Evolutionary conservation across 1,140 invertebrate genomes (phyloP), one percentile per base, ranked within the genome.

Genomic region (Cecropterus lyciades): DNA sequence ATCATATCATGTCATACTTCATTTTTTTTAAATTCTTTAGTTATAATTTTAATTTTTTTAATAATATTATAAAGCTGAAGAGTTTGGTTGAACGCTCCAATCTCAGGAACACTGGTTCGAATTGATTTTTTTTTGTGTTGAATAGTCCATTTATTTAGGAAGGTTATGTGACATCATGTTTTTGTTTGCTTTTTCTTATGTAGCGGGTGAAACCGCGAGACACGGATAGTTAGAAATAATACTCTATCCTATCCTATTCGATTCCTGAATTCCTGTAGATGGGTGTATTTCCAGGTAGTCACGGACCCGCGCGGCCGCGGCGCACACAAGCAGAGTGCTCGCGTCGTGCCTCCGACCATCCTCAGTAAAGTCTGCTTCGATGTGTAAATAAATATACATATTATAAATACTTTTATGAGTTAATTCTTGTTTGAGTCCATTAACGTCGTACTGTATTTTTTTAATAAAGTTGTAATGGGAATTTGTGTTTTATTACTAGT

Each of bases 251-350:
- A 9, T 33, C 30, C 3, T 33, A 33, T 33, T 9, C 37, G 10
- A n/a, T 6, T 33, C 30, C 37, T 11, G 10, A 20, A 49, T 1
- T 73, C 69, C 70, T 75, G 67, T 65, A 81, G 69, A 53, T 24
- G 51, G 59, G 46, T 42, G 40, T 74, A 62, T 83, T 85, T 85
- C 73, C 79, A 87, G 85, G 83, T 75, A 87, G 85, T 83, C 76
- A 59, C 67, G 74, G 80, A 84, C 15, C 79, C 73, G 40, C 69
- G 17, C 62, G 51, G 2, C 37, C 74, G 33, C 48, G 67, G 45
- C 53, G 40, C n/a, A 51, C 72, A 30, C 66, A 73, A 49, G 63
- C 65, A 46, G 52, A 70, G 66, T 52, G 59, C 45, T 37, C 72
- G 62, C 15, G 59, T 49, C 16, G 65, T 43, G 5, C 66, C 60